These are phyloP conservation scores for Argya squamiceps DNA, from an alignment of 2,797 vertebrate species.

Conservation along the genomic window DNA sequence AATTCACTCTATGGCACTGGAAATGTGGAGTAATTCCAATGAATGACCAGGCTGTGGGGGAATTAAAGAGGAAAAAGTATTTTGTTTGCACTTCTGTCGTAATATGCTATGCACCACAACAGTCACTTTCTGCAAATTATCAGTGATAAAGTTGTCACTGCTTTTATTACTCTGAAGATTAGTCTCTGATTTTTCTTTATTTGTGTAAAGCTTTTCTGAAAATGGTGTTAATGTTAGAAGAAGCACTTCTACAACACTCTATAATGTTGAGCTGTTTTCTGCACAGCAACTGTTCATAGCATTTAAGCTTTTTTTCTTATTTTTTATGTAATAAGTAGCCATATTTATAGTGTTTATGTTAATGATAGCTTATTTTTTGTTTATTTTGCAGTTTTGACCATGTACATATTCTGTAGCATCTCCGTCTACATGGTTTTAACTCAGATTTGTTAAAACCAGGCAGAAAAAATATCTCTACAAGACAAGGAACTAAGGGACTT, in stretches of 20 bases:
- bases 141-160: neutral
- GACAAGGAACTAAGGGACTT: neutral
- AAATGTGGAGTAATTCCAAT: neutral
- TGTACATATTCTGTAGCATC: neutral
- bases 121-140: neutral
- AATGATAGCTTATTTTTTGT: neutral
- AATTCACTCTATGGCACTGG: neutral
- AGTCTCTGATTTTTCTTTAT: neutral
- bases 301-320: neutral
- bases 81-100: neutral
- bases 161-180: conserved; percentile 24
- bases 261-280: neutral
- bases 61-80: neutral
- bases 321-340: neutral
- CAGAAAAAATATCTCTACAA: neutral
- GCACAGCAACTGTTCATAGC: neutral
- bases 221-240: neutral
- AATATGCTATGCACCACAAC: neutral
- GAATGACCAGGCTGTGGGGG: neutral
- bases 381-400: neutral
- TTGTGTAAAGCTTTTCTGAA: conserved; percentile 6
- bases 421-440: neutral
- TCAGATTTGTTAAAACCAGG: neutral
- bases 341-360: neutral
- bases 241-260: neutral